Base-by-base conservation (phyloP, 1,140 invertebrate species). In the Brachionus koreanus region DNA sequence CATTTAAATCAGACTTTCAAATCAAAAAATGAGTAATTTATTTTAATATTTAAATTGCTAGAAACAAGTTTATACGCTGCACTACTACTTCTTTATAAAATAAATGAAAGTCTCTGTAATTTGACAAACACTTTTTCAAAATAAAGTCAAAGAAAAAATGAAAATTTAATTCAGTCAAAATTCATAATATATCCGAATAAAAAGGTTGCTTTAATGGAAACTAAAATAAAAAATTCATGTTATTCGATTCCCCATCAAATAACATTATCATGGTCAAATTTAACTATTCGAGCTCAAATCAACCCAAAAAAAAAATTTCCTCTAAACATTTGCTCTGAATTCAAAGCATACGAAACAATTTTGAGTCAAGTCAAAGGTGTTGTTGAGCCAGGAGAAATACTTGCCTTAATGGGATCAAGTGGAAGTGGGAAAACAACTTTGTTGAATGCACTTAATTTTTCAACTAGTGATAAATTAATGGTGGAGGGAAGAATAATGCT, bases 381-480 rank as follows among this genome's bases (percentile, higher is more conserved):
- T 61, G 76, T 79, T 61, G 49, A 79, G 10, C 76, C 76, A 12
- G 76, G 76, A 23, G 49, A 79, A 43, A 37, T 79, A 19, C 39
- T 79, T 12, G 76, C 76, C 35, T 35, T 79, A 16, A 79, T 79
- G 76, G 76, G 76, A 16, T 5, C 76, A 37, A 88, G 87, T 81
- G 63, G 52, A 49, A 52, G 42, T 43, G 96, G 97, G 4, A 99
- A 98, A 89, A 97, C 96, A 0, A 98, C 96, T 0, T 90, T 98
- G 0, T 88, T 98, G 43, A 98, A 98, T 87, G 91, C 94, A 0
- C 86, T 98, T 37, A 97, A 94, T 1, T 94, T 93, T 86, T 90
- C 94, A 5, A 91, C 90, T 83, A 92, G 92, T 5, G 89, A 90
- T 4, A 91, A 92, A n/a, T 88, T 96, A 0, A 89, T 90, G 0